phyloP scores from a whole-genome alignment of 2,888 invertebrate genomes.

The Ametastegia equiseti region DNA sequence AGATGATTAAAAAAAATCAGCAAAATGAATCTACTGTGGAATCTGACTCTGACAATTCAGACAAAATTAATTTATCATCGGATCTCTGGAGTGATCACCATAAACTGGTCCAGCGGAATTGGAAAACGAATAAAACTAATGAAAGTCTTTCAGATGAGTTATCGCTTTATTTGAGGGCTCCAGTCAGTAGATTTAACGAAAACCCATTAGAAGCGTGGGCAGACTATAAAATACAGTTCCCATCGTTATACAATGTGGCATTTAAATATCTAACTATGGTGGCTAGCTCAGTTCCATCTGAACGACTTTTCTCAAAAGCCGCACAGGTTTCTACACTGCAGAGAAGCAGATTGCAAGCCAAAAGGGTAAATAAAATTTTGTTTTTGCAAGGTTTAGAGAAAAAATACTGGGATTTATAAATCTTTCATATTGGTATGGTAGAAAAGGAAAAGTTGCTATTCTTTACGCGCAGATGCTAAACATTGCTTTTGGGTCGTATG shows the following conservation, averaged over 20 bases:
- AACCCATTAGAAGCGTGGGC: conserved; percentile 53
- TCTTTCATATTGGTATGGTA: no score
- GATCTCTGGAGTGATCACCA: conserved; percentile 52
- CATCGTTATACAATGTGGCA: conserved; percentile 46
- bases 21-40: conserved; percentile 24
- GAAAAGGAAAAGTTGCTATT: no score
- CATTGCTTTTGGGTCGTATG: no score
- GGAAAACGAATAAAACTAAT: conserved; percentile 46
- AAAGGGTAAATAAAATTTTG: conserved; percentile 49
- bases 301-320: conserved; percentile 54
- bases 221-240: conserved; percentile 52
- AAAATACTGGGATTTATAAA: no score
- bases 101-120: conserved; percentile 49
- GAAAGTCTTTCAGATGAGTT: conserved; percentile 53
- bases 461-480: no score
- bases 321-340: conserved; percentile 48
- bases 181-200: conserved; percentile 51
- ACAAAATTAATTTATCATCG: conserved; percentile 43
- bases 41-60: conserved; percentile 51
- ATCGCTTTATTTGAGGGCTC: conserved; percentile 50
- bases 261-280: conserved; percentile 50
- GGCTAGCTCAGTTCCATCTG: conserved; percentile 53
- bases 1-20: conserved; percentile 44
- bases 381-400: conserved; percentile 50
- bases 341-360: conserved; percentile 50